phyloP scores from a whole-genome alignment of 2,888 invertebrate genomes.

The Camptogramma bilineatum region DNA sequence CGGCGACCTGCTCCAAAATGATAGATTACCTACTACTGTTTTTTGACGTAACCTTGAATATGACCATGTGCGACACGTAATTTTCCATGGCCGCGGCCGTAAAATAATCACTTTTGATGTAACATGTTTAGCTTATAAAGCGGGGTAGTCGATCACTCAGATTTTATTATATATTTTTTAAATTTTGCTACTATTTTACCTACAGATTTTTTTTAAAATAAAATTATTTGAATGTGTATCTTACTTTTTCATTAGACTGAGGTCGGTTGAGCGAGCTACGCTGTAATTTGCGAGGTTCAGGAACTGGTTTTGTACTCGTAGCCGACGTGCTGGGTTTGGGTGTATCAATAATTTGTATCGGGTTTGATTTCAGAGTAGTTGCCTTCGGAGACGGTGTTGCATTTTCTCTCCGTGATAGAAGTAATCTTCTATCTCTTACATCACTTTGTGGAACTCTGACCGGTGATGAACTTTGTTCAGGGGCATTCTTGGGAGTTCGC shows the following conservation, averaged over 20 bases:
- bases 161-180: too few relatives aligned
- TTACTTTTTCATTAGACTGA: conserved; percentile 71
- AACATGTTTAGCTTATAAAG: conserved; percentile 20
- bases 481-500: conserved; percentile 65
- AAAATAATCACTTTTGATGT: conserved; percentile 15
- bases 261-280: conserved; percentile 59
- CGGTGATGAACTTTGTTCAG: conserved; percentile 53
- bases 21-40: neutral
- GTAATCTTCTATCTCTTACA: conserved; percentile 54
- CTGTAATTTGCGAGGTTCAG: conserved; percentile 64
- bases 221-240: conserved; percentile 23
- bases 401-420: conserved; percentile 58
- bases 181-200: neutral
- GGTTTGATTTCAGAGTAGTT: conserved; percentile 52
- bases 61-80: conserved; percentile 33
- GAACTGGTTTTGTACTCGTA: conserved; percentile 56
- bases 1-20: conserved; percentile 14
- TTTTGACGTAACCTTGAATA: conserved; percentile 29
- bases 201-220: too few relatives aligned
- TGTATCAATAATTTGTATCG: conserved; percentile 57
- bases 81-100: conserved; percentile 35
- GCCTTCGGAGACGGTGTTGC: conserved; percentile 52
- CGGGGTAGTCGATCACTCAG: too few relatives aligned
- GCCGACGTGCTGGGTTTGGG: conserved; percentile 69
- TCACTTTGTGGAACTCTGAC: conserved; percentile 52